Base-by-base conservation (phyloP, 2,888 invertebrate species). In the Strigamia crassipes region DNA sequence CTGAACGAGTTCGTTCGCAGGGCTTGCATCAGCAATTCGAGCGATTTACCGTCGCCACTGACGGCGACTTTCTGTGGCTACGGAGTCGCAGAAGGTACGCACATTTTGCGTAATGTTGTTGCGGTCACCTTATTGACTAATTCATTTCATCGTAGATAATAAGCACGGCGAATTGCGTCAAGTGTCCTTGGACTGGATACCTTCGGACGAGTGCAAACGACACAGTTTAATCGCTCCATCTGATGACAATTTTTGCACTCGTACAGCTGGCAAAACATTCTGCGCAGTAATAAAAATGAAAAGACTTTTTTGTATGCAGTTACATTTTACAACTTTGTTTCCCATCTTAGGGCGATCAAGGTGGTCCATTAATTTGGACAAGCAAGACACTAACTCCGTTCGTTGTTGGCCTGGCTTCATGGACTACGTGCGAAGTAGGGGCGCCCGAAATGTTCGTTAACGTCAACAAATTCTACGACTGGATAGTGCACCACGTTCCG, bases 261-360 rank as follows among this genome's bases (percentile, higher is more conserved):
- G 27, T 31, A 73, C 73, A 31, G 27, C 73, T 31, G 73, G 73
- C 73, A 31, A 73, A 12, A 27, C 27, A 73, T 73, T 73, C 31
- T 73, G 73, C 73, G 73, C 73, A 27, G 73, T 73, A 73, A 73
- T 56, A 56, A 56, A 56, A 56, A 56, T 56, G 56, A 56, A 56
- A 56, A 56, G n/a, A 56, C 56, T 56, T 18, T 56, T 56, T 56
- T 56, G 4, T 13, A 21, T 56, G 18, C 56, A 18, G 56, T 56
- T 56, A 56, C 56, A 56, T 56, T 56, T 56, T 56, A 56, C 56
- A 56, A 56, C 56, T 56, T 56, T 56, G 56, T 56, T 56, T 73
- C 31, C 27, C 31, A 31, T 73, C 31, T 73, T 12, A 73, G 73
- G 73, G 73, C 31, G 73, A 73, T 73, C 73, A 73, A 73, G 73